phyloP scores from a whole-genome alignment of 2,888 invertebrate species.

The Monochamus alternatus region DNA sequence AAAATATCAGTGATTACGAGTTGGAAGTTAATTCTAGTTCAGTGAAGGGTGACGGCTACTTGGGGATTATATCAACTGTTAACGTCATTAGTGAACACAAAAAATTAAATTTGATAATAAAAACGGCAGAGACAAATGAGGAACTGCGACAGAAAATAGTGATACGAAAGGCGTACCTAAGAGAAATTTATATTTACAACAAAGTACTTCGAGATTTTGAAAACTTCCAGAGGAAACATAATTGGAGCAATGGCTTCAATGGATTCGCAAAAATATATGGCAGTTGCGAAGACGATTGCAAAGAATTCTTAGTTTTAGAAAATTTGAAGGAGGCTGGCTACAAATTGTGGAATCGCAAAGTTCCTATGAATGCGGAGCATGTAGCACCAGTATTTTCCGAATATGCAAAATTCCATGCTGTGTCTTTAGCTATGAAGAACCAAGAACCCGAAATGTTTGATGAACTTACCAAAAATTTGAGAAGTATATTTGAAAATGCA shows the following conservation, averaged over 20 bases:
- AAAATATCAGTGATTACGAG: background rate
- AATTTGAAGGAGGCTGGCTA: constrained; percentile 58
- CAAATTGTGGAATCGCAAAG: constrained; percentile 54
- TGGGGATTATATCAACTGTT: constrained; percentile 20
- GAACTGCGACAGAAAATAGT: constrained; percentile 2
- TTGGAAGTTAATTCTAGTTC: constrained; percentile 14
- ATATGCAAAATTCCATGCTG: constrained; percentile 57
- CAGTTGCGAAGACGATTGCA: constrained; percentile 47
- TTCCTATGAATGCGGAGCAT: constrained; percentile 60
- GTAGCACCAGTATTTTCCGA: constrained; percentile 47
- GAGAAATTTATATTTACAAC: constrained; percentile 21
- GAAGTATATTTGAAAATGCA: background rate
- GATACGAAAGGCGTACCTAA: constrained; percentile 16
- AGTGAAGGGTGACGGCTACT: constrained; percentile 15
- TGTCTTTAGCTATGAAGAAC: constrained; percentile 53
- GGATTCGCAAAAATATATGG: constrained; percentile 57
- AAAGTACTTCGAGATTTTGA: constrained; percentile 22
- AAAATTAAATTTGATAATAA: constrained; percentile 16
- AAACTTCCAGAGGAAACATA: constrained; percentile 2
- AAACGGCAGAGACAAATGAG: constrained; percentile 12
- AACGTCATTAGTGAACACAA: background rate
- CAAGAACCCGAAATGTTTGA: constrained; percentile 52
- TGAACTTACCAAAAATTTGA: constrained; percentile 50
- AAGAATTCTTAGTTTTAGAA: constrained; percentile 58
- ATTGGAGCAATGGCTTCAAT: constrained; percentile 38